Evolutionary conservation across 2,888 invertebrate species (phyloP), one percentile per base, ranked within the genome.

Genomic region (Torymus texanus): DNA sequence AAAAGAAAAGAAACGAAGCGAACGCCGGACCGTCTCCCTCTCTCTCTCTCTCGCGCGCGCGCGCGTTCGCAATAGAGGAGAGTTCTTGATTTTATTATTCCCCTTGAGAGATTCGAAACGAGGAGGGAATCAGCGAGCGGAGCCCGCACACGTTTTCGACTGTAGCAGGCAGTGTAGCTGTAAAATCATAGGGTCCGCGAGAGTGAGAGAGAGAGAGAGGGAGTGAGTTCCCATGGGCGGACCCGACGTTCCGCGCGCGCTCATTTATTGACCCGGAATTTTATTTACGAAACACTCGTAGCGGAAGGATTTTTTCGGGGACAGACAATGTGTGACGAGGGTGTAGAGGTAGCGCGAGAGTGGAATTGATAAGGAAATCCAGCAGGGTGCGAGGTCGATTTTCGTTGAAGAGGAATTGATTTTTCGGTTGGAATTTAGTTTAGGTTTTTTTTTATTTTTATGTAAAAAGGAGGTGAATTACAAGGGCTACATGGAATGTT

Each of bases 11-110:
- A 74, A 56, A 65, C 68, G 70, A 51, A 66, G 55, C 41, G 76
- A 59, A 65, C 68, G 77, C n/a, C 51, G 67, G 74, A 70, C 73
- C 73, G 61, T 41, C 41, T 41, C 41, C 10, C 41, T 41, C 29
- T 41, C 41, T 41, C 41, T 41, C 24, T 24, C 24, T 24, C 24
- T 24, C 29, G 3, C 29, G 1, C 29, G 2, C 41, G 41, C 41
- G 5, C 10, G 41, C 41, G 13, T 71, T 70, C 55, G 70, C 68
- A 61, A 76, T 70, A 72, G 74, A 29, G 63, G 74, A 29, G 63
- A 76, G 62, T 75, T 76, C 79, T 75, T 75, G 82, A 77, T 81
- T 82, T 82, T 81, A 80, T 83, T 82, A 83, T 80, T 78, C 79
- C 82, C 80, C 81, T 78, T 80, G 80, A 80, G 78, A 82, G 80